phyloP scores from a whole-genome alignment of 2,888 invertebrate species.

The Dynastes tityus region DNA sequence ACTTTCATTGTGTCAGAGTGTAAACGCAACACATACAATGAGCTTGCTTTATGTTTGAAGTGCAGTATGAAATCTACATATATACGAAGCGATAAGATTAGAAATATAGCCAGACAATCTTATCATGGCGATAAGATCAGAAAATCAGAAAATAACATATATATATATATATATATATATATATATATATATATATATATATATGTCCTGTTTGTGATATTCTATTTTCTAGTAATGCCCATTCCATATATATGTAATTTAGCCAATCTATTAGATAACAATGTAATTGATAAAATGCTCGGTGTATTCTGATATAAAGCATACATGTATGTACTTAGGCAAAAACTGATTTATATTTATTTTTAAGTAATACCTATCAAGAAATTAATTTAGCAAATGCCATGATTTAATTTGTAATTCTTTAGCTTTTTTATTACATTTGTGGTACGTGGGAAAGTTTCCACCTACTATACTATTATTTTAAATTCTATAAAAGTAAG shows the following conservation, averaged over 20 bases:
- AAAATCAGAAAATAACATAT: slow-evolving; percentile 13
- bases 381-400: too few relatives aligned
- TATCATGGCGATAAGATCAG: slow-evolving; percentile 37
- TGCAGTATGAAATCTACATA: slow-evolving; percentile 21
- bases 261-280: slow-evolving; percentile 16
- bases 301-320: too few relatives aligned
- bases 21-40: slow-evolving; percentile 22
- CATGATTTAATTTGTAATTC: too few relatives aligned
- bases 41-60: slow-evolving; percentile 34
- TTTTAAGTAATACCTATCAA: too few relatives aligned
- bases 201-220: slow-evolving; percentile 24
- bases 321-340: neutral
- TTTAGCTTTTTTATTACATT: too few relatives aligned
- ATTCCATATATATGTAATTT: slow-evolving; percentile 1
- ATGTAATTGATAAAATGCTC: neutral
- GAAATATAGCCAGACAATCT: slow-evolving; percentile 41
- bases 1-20: slow-evolving; percentile 8
- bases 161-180: too few relatives aligned
- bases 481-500: too few relatives aligned
- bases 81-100: slow-evolving; percentile 45
- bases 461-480: too few relatives aligned
- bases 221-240: slow-evolving; percentile 18
- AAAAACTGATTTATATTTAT: too few relatives aligned
- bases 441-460: too few relatives aligned
- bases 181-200: too few relatives aligned